Percentiles rank a stretch among this genome's conserved stretches.
These are phyloP conservation scores for Pemphigus obesinymphae DNA, from an alignment of 1,140 invertebrate species.

Conservation along the genomic window DNA sequence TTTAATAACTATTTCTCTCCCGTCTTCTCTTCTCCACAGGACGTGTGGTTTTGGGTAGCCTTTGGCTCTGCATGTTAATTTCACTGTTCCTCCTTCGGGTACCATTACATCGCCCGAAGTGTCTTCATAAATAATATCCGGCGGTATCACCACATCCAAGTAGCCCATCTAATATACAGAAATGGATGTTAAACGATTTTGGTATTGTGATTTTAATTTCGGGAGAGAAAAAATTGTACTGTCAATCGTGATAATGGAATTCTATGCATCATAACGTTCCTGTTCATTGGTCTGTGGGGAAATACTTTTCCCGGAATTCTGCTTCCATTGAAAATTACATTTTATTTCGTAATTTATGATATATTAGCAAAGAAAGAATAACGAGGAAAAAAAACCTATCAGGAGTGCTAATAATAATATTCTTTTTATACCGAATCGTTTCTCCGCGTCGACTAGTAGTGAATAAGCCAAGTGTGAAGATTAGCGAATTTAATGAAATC, in stretches of 20 bases:
- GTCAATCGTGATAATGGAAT: not conserved
- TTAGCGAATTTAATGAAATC: constrained; percentile 31
- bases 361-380: not conserved
- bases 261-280: not conserved
- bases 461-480: constrained; percentile 29
- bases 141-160: constrained; percentile 77
- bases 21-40: constrained; percentile 80
- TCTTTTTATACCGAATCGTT: constrained; percentile 6
- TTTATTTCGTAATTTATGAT: not conserved
- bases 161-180: constrained; percentile 57
- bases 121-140: constrained; percentile 74
- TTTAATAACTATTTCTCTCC: constrained; percentile 70
- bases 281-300: constrained; percentile 18
- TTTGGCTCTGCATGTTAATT: constrained; percentile 63
- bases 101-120: constrained; percentile 75
- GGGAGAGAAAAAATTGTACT: not conserved
- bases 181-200: not conserved
- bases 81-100: constrained; percentile 71
- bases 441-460: not conserved
- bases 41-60: constrained; percentile 80
- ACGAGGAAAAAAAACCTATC: not conserved
- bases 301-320: not conserved
- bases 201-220: constrained; percentile 47
- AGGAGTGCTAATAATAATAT: constrained; percentile 13
- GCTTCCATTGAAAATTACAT: not conserved